Base-by-base conservation (phyloP, 2,113 vertebrate species). In the Leptosomus discolor region DNA sequence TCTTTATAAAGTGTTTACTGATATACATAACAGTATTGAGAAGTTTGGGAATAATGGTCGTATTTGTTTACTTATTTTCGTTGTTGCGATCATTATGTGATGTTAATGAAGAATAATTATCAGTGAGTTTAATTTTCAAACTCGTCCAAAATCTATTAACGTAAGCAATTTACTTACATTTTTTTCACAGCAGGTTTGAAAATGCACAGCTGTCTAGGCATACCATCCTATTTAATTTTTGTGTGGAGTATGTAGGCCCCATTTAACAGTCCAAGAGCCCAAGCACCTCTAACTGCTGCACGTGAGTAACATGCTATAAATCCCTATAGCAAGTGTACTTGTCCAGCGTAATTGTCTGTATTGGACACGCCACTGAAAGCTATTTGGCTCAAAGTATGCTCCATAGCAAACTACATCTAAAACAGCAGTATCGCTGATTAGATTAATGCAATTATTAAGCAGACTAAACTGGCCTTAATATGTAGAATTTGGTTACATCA, bases 91-190 rank as follows among this genome's bases (percentile, higher is more conserved):
- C 19, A 65, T 93, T 65, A 80, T 84, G 53, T 67, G 53, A 41
- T 69, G 30, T 75, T 96, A 92, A 94, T 65, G 53, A 50, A 79
- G 53, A 91, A 76, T 61, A 90, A 58, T 58, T 90, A 19, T 54
- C 53, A 51, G 16, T 29, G 36, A 92, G 19, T 73, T 90, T 88
- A 69, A 74, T 96, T 95, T 94, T 83, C 60, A 88, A 68, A 88
- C 2, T 2, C 5, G 2, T 76, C 60, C 37, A 57, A 86, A 88
- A n/a, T 86, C 75, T 73, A 45, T 76, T 83, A 15, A 43, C 45
- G 43, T 27, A 81, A 85, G 45, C 21, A 18, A 37, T 76, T 94
- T 79, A 22, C 48, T 76, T 86, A 13, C 19, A 30, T 54, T 24
- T 37, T 14, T 36, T 34, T 8, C 71, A 39, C 36, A 34, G 29